These are phyloP conservation scores for Smutsia gigantea DNA, from an alignment of 2,797 vertebrate species.

Conservation along the genomic window DNA sequence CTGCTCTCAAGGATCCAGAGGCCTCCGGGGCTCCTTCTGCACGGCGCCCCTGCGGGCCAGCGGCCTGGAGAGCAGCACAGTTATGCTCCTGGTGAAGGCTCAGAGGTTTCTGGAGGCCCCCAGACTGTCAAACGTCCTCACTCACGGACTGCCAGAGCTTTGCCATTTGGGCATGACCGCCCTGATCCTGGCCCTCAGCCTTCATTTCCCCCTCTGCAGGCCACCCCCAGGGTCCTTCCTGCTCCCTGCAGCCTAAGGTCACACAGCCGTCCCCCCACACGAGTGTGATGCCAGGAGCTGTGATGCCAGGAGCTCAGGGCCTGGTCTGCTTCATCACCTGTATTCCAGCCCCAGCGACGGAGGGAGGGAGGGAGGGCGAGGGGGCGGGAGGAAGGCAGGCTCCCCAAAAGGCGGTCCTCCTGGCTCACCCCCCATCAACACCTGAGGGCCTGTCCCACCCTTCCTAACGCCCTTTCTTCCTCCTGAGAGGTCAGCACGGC, in stretches of 20 bases:
- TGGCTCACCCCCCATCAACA: no score
- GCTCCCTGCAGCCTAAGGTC: neutral
- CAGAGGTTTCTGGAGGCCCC: accelerated
- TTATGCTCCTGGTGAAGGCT: neutral
- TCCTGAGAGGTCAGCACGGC: no score
- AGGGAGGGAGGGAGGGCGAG: no score
- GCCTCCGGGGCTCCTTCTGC: neutral
- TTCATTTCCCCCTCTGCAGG: no score
- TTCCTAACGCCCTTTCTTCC: no score
- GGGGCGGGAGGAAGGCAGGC: no score
- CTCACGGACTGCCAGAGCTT: neutral
- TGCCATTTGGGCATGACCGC: neutral
- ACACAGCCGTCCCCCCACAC: neutral
- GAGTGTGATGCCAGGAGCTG: accelerated
- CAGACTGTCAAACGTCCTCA: accelerated
- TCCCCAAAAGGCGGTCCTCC: no score
- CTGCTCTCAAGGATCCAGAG: neutral
- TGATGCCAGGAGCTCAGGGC: accelerated
- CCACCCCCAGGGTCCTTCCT: no score
- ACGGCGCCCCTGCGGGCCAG: accelerated
- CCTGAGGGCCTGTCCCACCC: no score
- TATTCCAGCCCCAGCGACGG: no score
- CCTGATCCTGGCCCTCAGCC: neutral
- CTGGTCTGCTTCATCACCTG: no score
- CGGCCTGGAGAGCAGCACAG: neutral